Evolutionary conservation across 2,113 vertebrate species (phyloP).

Genomic region (Mugil cephalus): DNA sequence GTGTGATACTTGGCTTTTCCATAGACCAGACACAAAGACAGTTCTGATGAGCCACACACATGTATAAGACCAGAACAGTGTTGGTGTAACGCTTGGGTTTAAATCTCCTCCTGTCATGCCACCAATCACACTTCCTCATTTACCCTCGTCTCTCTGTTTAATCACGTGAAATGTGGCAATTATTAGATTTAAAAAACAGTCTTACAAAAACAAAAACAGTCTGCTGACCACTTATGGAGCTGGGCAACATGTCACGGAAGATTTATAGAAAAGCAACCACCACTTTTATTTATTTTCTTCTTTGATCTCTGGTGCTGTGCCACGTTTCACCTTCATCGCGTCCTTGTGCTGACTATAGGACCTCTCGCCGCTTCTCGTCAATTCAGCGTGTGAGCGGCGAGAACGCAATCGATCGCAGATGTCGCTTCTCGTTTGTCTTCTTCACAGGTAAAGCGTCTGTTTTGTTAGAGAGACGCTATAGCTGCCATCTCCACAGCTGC

Average conservation of each 20-base stretch:
- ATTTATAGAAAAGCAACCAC: background rate
- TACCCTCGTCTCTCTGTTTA: background rate
- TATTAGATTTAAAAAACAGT: background rate
- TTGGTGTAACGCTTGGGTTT: background rate
- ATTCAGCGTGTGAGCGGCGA: background rate
- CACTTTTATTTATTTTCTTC: too few relatives aligned
- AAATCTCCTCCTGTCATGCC: background rate
- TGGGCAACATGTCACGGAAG: background rate
- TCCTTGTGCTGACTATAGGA: background rate
- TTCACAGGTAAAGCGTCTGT: conserved; percentile 4
- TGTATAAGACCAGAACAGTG: background rate
- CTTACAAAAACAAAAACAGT: too few relatives aligned
- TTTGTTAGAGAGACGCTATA: background rate
- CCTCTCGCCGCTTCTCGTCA: background rate
- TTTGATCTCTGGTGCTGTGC: background rate
- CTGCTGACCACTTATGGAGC: background rate
- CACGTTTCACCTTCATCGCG: background rate
- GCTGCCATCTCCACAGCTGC: background rate
- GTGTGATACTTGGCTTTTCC: background rate
- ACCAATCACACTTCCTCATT: background rate
- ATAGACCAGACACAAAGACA: background rate
- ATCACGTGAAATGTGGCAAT: background rate
- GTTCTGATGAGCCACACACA: background rate
- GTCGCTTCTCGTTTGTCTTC: conserved; percentile 21
- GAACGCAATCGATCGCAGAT: background rate